Evolutionary conservation across 2,113 vertebrate genomes (phyloP), one percentile per base, ranked within the genome.

Genomic region (Ageneiosus marmoratus): DNA sequence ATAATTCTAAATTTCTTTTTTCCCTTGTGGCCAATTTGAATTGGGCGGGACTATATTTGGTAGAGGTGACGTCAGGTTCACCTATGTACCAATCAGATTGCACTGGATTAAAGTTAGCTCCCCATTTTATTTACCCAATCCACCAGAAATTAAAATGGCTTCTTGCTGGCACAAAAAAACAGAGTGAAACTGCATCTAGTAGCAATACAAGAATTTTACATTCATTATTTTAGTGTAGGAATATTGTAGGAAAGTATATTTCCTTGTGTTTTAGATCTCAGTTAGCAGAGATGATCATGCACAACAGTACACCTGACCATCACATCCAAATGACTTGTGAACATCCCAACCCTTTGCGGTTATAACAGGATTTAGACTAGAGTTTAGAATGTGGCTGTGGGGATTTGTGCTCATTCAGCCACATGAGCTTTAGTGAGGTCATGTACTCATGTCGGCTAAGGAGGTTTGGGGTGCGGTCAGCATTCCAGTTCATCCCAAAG

Each of bases 291-390:
- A 27, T 27, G n/a, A 58, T 27, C 27, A 29, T n/a, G 56, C 24
- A 32, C 60, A n/a, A n/a, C n/a, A n/a, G n/a, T n/a, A 67, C 63
- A 37, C 63, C 32, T 67, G 63, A 67, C 29, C 63, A 37, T 67
- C 16, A 67, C 63, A 37, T 16, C 18, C 8, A 10, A 3, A 5
- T 63, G 29, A 12, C 27, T 67, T 37, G 20, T 67, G 15, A 37
- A 3, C 18, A 37, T 37, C 32, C 1, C 16, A n/a, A n/a, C n/a
- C n/a, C n/a, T 6, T 60, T 60, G 20, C 29, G 32, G 62, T 34
- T 65, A 32, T 13, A 60, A 60, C 13, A 70, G 20, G 11, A 4
- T 70, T 24, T 70, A 3, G 20, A 24, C 65, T 13, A 48, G 24
- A 46, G 27, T 29, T 50, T 29, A 3, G 15, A 74, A 13, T 10